Conservation (phyloP, 2,113 vertebrate species). For the Chaetops frenatus region DNA sequence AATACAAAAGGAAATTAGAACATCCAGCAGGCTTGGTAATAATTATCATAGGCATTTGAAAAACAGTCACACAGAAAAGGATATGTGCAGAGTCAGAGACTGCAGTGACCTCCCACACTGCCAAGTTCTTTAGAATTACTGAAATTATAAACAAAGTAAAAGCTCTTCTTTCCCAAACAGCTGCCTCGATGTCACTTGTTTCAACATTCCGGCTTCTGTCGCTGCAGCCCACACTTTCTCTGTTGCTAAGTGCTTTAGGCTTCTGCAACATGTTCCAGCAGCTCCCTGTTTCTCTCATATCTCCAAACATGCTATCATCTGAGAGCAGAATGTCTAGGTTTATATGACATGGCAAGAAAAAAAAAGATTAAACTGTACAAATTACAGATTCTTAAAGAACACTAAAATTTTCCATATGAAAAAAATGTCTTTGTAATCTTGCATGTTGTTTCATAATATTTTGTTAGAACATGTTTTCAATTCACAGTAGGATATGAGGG, state of each 20-base stretch:
- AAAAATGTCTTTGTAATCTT: background rate
- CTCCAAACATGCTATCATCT: slow-evolving; percentile 46
- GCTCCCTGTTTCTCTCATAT: slow-evolving; percentile 57
- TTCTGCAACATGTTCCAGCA: slow-evolving; percentile 69
- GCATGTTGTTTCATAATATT: background rate
- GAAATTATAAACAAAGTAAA: slow-evolving; percentile 62
- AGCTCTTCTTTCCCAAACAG: slow-evolving; percentile 56
- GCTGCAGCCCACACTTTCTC: slow-evolving; percentile 68
- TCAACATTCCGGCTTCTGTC: slow-evolving; percentile 41
- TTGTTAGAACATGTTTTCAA: slow-evolving; percentile 3
- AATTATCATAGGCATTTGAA: background rate
- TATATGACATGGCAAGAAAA: slow-evolving; percentile 19
- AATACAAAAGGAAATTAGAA: slow-evolving; percentile 1
- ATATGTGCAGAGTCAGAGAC: slow-evolving; percentile 25
- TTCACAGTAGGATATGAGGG: background rate
- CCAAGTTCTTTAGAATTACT: slow-evolving; percentile 52
- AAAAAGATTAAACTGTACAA: slow-evolving; percentile 8
- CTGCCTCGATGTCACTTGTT: slow-evolving; percentile 61
- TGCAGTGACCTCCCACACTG: slow-evolving; percentile 31
- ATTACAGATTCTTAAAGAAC: slow-evolving; percentile 41
- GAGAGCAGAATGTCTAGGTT: slow-evolving; percentile 40
- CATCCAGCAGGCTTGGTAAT: background rate
- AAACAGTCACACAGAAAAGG: background rate
- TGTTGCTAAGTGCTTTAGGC: slow-evolving; percentile 74
- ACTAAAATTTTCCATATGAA: background rate